A percentile compares a stretch with the other conserved stretches of the same genome.
Evolutionary conservation across 1,140 invertebrate genomes (phyloP).

Genomic region (Neodiprion virginianus): DNA sequence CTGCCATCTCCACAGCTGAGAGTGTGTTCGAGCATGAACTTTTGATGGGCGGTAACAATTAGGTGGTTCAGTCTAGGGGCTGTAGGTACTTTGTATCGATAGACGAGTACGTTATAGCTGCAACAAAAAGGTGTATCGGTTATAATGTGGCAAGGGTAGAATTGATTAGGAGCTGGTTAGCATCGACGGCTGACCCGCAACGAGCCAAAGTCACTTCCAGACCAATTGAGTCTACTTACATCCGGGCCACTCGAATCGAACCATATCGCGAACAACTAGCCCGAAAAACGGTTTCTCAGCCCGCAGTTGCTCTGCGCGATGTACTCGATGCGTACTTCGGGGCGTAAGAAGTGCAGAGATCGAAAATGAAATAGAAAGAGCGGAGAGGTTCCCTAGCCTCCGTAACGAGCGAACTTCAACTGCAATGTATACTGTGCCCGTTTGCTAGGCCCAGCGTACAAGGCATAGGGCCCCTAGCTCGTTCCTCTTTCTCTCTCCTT

Average conservation of each 20-base stretch:
- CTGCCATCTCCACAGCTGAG: too few species aligned
- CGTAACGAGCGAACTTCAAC: neutral
- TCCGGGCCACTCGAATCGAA: neutral
- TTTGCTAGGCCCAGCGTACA: neutral
- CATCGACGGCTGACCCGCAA: too few species aligned
- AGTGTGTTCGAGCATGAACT: constrained; percentile 5
- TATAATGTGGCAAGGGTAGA: neutral
- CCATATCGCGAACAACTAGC: neutral
- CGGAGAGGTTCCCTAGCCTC: neutral
- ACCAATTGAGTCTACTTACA: neutral
- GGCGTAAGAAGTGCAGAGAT: neutral
- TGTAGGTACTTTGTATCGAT: neutral
- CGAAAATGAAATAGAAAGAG: neutral
- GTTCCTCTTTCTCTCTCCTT: constrained; percentile 28
- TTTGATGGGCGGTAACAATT: constrained; percentile 2
- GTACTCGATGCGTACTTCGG: neutral
- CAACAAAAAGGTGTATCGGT: neutral
- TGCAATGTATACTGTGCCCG: neutral
- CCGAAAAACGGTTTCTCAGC: neutral
- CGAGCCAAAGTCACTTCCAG: neutral
- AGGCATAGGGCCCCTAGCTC: constrained; percentile 17
- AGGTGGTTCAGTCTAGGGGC: neutral
- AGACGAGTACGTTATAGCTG: neutral
- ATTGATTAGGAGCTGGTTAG: neutral
- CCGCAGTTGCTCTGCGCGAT: neutral